Evolutionary conservation across 2,113 vertebrate genomes (phyloP).

Genomic region (Oenanthe melanoleuca): DNA sequence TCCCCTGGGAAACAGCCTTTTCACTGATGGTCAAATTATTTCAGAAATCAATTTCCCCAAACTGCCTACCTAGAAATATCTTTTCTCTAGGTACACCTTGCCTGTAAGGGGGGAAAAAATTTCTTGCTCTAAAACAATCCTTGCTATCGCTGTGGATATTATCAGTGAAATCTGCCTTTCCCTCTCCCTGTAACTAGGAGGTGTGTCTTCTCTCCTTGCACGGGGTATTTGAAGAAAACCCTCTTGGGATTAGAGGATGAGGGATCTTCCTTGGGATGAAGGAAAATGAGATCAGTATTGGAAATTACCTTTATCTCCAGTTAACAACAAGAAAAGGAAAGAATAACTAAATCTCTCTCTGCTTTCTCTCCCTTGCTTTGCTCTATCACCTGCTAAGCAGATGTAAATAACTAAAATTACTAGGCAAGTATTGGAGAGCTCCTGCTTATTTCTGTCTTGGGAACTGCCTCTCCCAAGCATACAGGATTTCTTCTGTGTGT

Average conservation of each 20-base stretch:
- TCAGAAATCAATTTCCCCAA: background rate
- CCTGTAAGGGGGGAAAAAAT: background rate
- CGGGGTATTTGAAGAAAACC: background rate
- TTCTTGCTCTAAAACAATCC: background rate
- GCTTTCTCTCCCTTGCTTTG: background rate
- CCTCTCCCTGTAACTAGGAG: background rate
- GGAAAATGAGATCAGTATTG: background rate
- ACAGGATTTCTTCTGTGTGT: background rate
- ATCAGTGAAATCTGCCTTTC: background rate
- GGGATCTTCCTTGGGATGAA: background rate
- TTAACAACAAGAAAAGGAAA: conserved; percentile 4
- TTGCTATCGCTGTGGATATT: background rate
- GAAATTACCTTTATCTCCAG: conserved; percentile 40
- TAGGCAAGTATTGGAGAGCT: background rate
- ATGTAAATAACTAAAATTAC: conserved; percentile 22
- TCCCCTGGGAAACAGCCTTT: background rate
- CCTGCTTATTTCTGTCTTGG: background rate
- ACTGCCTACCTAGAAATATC: background rate
- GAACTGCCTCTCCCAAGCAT: background rate
- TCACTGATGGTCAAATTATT: background rate
- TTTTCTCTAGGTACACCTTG: background rate
- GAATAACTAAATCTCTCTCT: background rate
- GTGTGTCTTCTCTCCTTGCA: conserved; percentile 12
- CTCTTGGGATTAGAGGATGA: background rate
- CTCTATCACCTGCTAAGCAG: background rate